Base-by-base conservation (phyloP, 1,140 invertebrate species). In the Macrobrachium nipponense region DNA sequence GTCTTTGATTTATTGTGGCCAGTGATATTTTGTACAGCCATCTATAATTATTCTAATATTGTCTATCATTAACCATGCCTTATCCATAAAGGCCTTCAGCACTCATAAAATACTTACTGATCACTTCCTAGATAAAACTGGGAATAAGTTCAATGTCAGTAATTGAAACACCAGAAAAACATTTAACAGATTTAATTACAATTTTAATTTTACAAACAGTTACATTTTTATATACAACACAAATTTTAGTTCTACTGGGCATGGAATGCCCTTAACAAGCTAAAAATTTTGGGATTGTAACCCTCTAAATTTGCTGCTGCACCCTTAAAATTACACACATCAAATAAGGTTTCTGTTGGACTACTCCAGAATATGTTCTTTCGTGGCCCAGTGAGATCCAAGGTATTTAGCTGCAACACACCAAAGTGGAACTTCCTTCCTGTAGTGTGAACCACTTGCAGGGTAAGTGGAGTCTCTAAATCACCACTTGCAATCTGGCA, bases 341-440 rank as follows among this genome's bases (percentile, higher is more conserved):
- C 23, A 62, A 83, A 83, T 10, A 83, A 43, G 0, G 60, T 6
- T 17, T 83, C 82, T 73, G 72, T 76, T 0, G 72, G 27, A 27
- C 66, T 61, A 15, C 60, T 76, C 82, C 82, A 83, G 73, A 83
- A 83, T 58, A 83, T 43, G 36, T 83, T 83, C 36, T 76, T 62
- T 0, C 36, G 51, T 20, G 73, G 27, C 11, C 61, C 75, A 14
- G 59, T 77, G 23, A 83, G 73, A 44, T 77, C 76, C 20, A 83
- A 44, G 23, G 82, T 83, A 44, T 83, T 83, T 20, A 83, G 82
- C 82, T 83, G 82, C 20, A 83, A 83, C 27, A 76, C 73, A 8
- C 82, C 73, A 10, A 83, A 14, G 82, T 83, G 82, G 72, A 60
- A 77, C 5, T 77, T 27, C 11, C 58, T 61, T 51, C 58, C 17